These are phyloP conservation scores for Hoplodrina ambigua DNA, from an alignment of 2,888 invertebrate genomes.

Conservation along the genomic window DNA sequence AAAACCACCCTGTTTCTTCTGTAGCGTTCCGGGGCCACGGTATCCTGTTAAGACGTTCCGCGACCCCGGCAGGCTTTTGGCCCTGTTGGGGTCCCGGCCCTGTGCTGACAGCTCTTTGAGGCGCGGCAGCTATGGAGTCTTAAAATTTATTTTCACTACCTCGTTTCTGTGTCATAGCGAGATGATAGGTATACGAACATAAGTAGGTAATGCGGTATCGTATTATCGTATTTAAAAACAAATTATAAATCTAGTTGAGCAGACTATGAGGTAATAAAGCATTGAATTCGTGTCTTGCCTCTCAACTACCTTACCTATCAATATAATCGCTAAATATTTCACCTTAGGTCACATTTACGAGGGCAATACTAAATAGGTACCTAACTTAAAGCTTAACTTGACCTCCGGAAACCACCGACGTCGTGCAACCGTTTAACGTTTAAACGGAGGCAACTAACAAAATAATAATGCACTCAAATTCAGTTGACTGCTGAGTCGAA, in stretches of 20 bases:
- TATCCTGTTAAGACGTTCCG: too few relatives aligned
- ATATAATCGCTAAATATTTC: neutral
- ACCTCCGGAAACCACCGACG: constrained; percentile 44
- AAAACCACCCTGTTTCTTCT: too few relatives aligned
- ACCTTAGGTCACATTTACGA: constrained; percentile 7
- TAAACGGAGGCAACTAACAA: constrained; percentile 50
- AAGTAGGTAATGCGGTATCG: too few relatives aligned
- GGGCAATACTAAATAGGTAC: constrained; percentile 15
- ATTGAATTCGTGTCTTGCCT: neutral
- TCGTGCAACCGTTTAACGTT: constrained; percentile 56
- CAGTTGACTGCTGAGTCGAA: constrained; percentile 60
- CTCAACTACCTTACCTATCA: neutral
- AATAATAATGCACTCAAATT: constrained; percentile 59
- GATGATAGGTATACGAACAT: too few relatives aligned
- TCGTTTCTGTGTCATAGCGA: too few relatives aligned
- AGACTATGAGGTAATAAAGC: neutral
- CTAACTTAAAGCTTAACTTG: constrained; percentile 11
- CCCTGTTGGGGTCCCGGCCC: too few relatives aligned
- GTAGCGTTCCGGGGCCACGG: too few relatives aligned
- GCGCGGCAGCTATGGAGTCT: too few relatives aligned
- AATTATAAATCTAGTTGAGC: neutral
- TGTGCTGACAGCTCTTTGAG: too few relatives aligned
- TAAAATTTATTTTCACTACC: too few relatives aligned
- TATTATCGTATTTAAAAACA: constrained; percentile 5
- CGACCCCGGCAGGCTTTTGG: too few relatives aligned